Base-by-base conservation (phyloP, 2,888 invertebrate species). In the Lithosia quadra region DNA sequence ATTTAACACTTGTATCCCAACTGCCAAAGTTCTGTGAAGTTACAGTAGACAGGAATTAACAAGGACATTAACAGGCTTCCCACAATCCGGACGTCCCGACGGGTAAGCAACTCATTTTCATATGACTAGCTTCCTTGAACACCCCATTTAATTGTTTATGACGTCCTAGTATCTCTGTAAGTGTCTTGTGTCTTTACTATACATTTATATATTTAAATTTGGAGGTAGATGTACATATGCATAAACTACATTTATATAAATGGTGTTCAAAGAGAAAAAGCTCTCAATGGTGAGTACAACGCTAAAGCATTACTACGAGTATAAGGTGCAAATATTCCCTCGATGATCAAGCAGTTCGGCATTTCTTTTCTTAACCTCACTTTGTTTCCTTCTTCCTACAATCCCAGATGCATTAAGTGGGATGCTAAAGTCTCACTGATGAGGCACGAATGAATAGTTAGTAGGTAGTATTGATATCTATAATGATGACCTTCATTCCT, bases 31-130 rank as follows among this genome's bases (percentile, higher is more conserved):
- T 80, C 39, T 64, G 62, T 62, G 62, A 80, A 80, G 73, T 80
- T 76, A 70, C 66, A 75, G 76, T 69, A 78, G 71, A 69, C 73
- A 72, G 81, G 74, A 78, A 78, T 80, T 80, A 79, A 74, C 74
- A 73, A 68, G 61, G 65, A 71, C 81, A 74, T 80, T 79, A 79
- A 74, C 76, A 80, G 74, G 76, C 69, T 63, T 69, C 67, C 62
- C 60, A 62, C 68, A 59, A 71, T 61, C 74, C 77, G 75, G 73
- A 77, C 69, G 73, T 74, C 81, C 74, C 75, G 4, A 22, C 53
- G 79, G 73, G 67, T 68, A 69, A 77, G 71, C 75, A 75, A 77
- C 71, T 72, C 68, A 72, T 72, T 75, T 67, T 74, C 69, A 63
- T 77, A 81, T 73, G 79, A 77, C 64, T 72, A 73, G 67, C 75